These are phyloP conservation scores for Acipenser ruthenus DNA, from an alignment of 2,797 vertebrate genomes.

Conservation along the genomic window DNA sequence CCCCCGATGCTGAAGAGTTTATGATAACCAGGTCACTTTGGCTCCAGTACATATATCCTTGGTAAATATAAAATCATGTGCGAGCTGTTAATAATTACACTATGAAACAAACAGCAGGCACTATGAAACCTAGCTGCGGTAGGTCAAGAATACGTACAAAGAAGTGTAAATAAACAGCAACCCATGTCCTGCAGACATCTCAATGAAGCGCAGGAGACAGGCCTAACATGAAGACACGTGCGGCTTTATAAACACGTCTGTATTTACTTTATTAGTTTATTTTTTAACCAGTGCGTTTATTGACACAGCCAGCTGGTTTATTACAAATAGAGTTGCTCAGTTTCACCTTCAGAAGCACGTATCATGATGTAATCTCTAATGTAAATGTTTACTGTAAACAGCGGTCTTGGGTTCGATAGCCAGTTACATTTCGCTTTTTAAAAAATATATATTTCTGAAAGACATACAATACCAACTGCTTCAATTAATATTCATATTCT, in stretches of 20 bases:
- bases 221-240: constrained; percentile 11
- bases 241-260: constrained; percentile 17
- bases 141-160: neutral
- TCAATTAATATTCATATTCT: no score
- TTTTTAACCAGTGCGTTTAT: constrained; percentile 48
- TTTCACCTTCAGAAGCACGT: no score
- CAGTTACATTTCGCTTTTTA: no score
- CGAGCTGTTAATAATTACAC: neutral
- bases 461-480: no score
- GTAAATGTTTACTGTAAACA: no score
- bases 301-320: constrained; percentile 43
- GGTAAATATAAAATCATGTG: neutral
- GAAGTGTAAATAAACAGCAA: constrained; percentile 12
- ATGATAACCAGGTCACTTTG: no score
- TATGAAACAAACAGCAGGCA: neutral
- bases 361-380: no score
- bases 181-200: constrained; percentile 6
- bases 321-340: no score
- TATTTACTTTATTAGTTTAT: constrained; percentile 48
- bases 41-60: neutral
- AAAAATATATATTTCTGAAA: no score
- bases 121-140: neutral
- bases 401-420: no score
- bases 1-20: no score
- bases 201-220: constrained; percentile 6